A percentile compares a stretch with the other conserved stretches of the same genome.
Evolutionary conservation across 64 coral and sea anemone genomes (phyloP).

Genomic region (Montipora cactus): DNA sequence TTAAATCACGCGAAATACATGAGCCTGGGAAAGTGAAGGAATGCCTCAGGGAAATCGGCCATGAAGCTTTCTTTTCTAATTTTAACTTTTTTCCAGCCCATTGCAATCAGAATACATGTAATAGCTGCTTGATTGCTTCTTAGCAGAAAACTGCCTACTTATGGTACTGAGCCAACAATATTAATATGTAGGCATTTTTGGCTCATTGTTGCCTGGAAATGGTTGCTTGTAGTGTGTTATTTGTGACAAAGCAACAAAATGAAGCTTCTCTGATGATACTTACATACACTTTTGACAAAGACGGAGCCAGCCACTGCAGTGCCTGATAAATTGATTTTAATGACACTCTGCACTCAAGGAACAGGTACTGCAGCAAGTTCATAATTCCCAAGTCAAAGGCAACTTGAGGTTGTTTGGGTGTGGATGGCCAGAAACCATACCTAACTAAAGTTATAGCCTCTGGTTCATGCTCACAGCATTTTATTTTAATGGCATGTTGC

Average conservation of each 20-base stretch:
- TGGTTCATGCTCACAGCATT: too few relatives aligned
- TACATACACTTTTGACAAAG: constrained; percentile 59
- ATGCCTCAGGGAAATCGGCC: too few relatives aligned
- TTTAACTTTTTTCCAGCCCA: too few relatives aligned
- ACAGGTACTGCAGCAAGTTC: background rate
- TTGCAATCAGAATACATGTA: background rate
- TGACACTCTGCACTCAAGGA: too few relatives aligned
- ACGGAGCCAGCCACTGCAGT: constrained; percentile 46
- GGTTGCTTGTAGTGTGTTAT: background rate
- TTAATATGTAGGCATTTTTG: background rate
- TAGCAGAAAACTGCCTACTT: background rate
- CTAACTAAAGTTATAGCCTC: too few relatives aligned
- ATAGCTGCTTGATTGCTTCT: too few relatives aligned
- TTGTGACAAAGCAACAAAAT: background rate
- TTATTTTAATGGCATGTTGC: too few relatives aligned
- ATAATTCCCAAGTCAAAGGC: constrained; percentile 54
- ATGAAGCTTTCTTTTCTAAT: too few relatives aligned
- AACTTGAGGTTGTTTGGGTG: constrained; percentile 64
- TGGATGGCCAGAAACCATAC: background rate
- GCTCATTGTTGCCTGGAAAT: background rate
- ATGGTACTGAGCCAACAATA: background rate
- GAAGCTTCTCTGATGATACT: constrained; percentile 13
- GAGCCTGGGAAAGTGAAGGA: too few relatives aligned
- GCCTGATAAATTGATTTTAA: constrained; percentile 50
- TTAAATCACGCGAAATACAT: too few relatives aligned